phyloP scores from a whole-genome alignment of 1,140 invertebrate genomes.

The Zaprionus camerounensis region DNA sequence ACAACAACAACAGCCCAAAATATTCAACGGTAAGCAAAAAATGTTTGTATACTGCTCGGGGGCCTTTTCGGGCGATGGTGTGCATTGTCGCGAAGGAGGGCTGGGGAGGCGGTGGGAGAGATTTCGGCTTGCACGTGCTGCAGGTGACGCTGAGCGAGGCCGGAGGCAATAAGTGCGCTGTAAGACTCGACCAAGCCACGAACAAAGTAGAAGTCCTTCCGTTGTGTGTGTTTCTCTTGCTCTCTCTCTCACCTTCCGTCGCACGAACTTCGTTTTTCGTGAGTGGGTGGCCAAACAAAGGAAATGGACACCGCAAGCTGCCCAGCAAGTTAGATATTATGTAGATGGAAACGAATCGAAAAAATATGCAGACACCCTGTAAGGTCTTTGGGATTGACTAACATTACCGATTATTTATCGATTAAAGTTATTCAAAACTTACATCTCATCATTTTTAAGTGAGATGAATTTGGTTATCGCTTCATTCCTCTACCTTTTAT shows the following conservation, averaged over 20 bases:
- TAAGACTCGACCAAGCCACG: constrained; percentile 7
- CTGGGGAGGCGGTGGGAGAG: neutral
- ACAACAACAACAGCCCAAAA: constrained; percentile 16
- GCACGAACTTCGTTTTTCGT: neutral
- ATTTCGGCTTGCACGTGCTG: constrained; percentile 1
- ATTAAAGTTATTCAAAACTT: too few relatives aligned
- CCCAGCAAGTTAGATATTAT: neutral
- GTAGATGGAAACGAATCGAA: too few relatives aligned
- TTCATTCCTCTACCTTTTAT: too few relatives aligned
- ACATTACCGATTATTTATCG: too few relatives aligned
- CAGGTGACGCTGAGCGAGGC: neutral
- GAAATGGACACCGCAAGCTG: neutral
- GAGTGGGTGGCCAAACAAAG: neutral
- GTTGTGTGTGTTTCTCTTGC: neutral
- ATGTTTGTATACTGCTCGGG: constrained; percentile 26
- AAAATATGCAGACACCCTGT: too few relatives aligned
- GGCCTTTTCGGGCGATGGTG: constrained; percentile 2
- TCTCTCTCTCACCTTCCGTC: neutral
- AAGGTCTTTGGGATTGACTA: too few relatives aligned
- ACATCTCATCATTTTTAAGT: too few relatives aligned
- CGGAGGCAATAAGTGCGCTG: neutral
- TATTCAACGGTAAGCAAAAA: constrained; percentile 44
- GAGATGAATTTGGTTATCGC: too few relatives aligned
- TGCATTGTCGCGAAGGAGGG: neutral
- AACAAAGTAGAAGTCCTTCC: constrained; percentile 7